Evolutionary conservation across 2,113 vertebrate species (phyloP).

Genomic region (Coracopsis vasa): DNA sequence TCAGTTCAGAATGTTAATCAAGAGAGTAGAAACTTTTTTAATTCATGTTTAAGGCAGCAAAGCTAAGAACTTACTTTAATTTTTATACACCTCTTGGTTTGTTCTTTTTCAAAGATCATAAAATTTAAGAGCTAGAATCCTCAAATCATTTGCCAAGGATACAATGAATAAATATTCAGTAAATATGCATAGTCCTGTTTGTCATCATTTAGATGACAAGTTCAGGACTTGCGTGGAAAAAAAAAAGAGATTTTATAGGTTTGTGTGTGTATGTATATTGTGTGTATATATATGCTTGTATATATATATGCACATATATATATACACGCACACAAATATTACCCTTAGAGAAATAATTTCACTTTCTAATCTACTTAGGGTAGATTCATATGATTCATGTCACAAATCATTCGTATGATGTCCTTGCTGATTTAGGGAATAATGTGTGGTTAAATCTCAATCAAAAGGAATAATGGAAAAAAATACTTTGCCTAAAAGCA

Average conservation of each 20-base stretch:
- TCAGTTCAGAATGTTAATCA: background rate
- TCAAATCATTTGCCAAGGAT: background rate
- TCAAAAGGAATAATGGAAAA: background rate
- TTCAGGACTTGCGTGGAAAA: background rate
- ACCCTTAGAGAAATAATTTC: background rate
- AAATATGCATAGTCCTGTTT: background rate
- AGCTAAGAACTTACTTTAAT: background rate
- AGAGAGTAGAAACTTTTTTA: background rate
- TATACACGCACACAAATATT: background rate
- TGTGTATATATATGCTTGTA: fast-evolving
- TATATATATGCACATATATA: no score
- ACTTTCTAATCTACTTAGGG: background rate
- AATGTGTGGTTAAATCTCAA: background rate
- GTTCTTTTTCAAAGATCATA: background rate
- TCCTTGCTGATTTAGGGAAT: background rate
- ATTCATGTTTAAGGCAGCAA: background rate
- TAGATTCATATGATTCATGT: background rate
- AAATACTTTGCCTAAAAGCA: background rate
- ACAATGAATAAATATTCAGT: background rate
- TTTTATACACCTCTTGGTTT: background rate
- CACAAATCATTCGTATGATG: background rate
- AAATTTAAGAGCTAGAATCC: background rate
- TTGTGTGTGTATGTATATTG: no score
- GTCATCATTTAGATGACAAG: background rate
- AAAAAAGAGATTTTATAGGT: background rate